These are phyloP conservation scores for Zootermopsis nevadensis DNA, from an alignment of 2,888 invertebrate genomes.

Conservation along the genomic window DNA sequence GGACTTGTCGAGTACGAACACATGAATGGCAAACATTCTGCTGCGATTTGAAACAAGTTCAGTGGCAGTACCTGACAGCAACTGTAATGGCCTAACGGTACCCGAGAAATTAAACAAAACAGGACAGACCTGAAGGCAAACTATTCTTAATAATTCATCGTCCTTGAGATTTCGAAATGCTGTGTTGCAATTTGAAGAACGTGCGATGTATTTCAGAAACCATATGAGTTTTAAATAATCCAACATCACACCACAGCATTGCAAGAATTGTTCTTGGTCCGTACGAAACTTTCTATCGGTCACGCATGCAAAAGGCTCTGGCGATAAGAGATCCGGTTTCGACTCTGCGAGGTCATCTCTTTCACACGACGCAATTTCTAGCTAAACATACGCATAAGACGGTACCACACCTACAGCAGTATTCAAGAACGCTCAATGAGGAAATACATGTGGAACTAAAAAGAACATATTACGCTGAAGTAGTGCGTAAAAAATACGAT, in stretches of 20 bases:
- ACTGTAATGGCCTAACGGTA: too few species aligned
- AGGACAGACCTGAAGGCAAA: neutral
- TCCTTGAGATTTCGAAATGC: neutral
- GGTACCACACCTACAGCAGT: neutral
- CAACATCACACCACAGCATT: neutral
- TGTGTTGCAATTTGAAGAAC: neutral
- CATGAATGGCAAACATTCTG: too few species aligned
- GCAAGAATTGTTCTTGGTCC: neutral
- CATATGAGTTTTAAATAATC: neutral
- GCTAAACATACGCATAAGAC: neutral
- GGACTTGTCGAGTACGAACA: too few species aligned
- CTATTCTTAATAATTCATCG: neutral
- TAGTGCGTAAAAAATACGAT: neutral
- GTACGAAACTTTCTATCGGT: neutral
- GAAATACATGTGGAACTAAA: neutral
- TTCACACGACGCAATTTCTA: neutral
- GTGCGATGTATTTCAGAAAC: neutral
- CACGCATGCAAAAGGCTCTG: neutral
- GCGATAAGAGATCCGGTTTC: constrained; percentile 4
- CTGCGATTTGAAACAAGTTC: too few species aligned
- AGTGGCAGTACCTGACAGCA: too few species aligned
- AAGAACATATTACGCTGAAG: neutral
- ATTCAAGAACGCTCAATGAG: neutral
- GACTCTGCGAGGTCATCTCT: neutral
- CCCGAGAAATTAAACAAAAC: too few species aligned